Conservation (phyloP, 2,888 invertebrate genomes). For the Perizoma affinitatum region DNA sequence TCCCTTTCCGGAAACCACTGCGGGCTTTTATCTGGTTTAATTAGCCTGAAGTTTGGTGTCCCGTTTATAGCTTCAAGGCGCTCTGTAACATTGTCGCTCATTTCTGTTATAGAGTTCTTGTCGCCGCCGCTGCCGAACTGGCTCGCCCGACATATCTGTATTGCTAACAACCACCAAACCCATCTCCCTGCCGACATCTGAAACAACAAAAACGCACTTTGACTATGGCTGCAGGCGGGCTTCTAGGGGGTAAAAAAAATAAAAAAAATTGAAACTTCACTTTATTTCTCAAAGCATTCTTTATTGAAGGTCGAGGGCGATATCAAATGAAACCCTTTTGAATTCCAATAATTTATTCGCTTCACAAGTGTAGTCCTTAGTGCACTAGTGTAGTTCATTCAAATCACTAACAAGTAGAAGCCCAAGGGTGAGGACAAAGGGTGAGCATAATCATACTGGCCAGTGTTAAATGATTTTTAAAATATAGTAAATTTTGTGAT, state of each 20-base stretch:
- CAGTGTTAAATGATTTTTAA: constrained; percentile 18
- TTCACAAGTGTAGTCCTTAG: constrained; percentile 53
- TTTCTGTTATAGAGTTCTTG: constrained; percentile 67
- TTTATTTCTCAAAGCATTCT: constrained; percentile 70
- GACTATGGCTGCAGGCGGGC: constrained; percentile 45
- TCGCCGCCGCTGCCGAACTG: constrained; percentile 66
- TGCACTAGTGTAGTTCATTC: constrained; percentile 40
- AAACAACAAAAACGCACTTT: constrained; percentile 68
- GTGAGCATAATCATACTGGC: constrained; percentile 39
- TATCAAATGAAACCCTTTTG: constrained; percentile 79
- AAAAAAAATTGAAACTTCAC: constrained; percentile 78
- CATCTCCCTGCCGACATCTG: constrained; percentile 72
- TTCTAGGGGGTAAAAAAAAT: constrained; percentile 45
- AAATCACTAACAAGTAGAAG: constrained; percentile 36
- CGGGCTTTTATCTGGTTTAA: constrained; percentile 82
- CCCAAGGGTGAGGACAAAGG: constrained; percentile 53
- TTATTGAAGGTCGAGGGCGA: constrained; percentile 75
- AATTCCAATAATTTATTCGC: constrained; percentile 70
- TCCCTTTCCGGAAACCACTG: constrained; percentile 86
- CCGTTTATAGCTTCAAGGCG: constrained; percentile 83
- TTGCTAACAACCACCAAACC: constrained; percentile 55
- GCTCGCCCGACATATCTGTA: constrained; percentile 61
- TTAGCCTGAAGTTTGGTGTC: constrained; percentile 82
- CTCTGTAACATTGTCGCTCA: constrained; percentile 63
- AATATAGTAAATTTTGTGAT: too few species aligned